phyloP scores from a whole-genome alignment of 2,797 vertebrate species.

The Amblyopsis hoosieri region DNA sequence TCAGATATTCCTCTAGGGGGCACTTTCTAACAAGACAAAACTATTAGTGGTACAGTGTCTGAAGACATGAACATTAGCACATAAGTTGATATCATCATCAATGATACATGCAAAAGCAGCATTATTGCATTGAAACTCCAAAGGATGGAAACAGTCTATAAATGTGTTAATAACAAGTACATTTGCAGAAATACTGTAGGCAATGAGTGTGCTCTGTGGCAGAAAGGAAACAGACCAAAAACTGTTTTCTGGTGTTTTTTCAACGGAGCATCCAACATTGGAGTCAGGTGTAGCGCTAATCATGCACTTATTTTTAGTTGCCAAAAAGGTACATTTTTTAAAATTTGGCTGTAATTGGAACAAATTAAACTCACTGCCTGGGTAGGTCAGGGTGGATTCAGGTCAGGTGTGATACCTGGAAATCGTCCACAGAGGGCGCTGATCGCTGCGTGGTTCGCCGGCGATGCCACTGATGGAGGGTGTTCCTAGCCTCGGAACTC shows the following conservation, averaged over 20 bases:
- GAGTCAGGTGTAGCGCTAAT: slow-evolving; percentile 5
- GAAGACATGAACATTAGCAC: background rate
- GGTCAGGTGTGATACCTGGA: slow-evolving; percentile 84
- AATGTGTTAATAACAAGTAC: too few species aligned
- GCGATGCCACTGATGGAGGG: slow-evolving; percentile 93
- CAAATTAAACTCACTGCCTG: slow-evolving; percentile 60
- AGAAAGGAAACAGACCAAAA: background rate
- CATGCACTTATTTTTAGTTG: slow-evolving; percentile 47
- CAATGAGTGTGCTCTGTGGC: background rate
- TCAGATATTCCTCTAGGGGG: slow-evolving; percentile 31
- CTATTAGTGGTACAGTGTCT: background rate
- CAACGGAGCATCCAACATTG: background rate
- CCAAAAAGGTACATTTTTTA: background rate
- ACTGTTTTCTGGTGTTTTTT: too few species aligned
- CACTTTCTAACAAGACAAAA: slow-evolving; percentile 1
- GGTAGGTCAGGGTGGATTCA: slow-evolving; percentile 55
- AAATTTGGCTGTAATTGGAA: slow-evolving; percentile 26
- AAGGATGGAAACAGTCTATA: too few species aligned
- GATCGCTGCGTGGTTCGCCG: slow-evolving; percentile 89
- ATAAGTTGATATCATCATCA: background rate
- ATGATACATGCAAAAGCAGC: background rate
- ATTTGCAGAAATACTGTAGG: too few species aligned
- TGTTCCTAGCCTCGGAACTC: slow-evolving; percentile 91
- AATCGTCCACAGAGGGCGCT: slow-evolving; percentile 91
- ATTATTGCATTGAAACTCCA: background rate